Percentiles rank a stretch among this genome's conserved stretches.
Evolutionary conservation across 2,888 invertebrate species (phyloP).

Genomic region (Acanthosoma haemorrhoidale): DNA sequence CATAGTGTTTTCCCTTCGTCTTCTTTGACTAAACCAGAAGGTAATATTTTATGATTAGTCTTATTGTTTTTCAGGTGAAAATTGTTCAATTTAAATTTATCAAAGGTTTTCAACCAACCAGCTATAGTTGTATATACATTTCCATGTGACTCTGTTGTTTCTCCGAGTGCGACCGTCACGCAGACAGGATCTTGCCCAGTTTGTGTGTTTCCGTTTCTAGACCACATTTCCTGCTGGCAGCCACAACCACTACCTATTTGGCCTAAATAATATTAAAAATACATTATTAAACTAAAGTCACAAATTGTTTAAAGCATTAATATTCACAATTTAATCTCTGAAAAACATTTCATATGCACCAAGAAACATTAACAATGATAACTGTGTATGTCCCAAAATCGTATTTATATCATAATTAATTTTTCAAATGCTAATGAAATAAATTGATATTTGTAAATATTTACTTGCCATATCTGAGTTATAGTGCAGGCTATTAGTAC

Average conservation of each 20-base stretch:
- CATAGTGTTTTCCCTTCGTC: slow-evolving; percentile 62
- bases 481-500: too few relatives aligned
- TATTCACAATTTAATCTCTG: too few relatives aligned
- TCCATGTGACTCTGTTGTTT: slow-evolving; percentile 42
- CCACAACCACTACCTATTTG: slow-evolving; percentile 32
- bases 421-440: too few relatives aligned
- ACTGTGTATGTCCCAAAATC: too few relatives aligned
- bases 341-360: too few relatives aligned
- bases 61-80: too few relatives aligned
- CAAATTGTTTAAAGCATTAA: too few relatives aligned
- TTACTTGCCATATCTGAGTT: too few relatives aligned
- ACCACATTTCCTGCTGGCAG: slow-evolving; percentile 36
- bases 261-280: slow-evolving; percentile 7
- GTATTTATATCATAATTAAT: too few relatives aligned
- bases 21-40: slow-evolving; percentile 53
- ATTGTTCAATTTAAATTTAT: not conserved
- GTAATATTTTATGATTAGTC: not conserved
- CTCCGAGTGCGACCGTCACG: slow-evolving; percentile 42
- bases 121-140: slow-evolving; percentile 44
- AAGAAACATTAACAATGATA: too few relatives aligned
- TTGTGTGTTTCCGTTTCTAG: slow-evolving; percentile 34
- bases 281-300: too few relatives aligned
- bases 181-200: slow-evolving; percentile 42
- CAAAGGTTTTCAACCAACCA: slow-evolving; percentile 36
- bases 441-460: too few relatives aligned